phyloP scores from a whole-genome alignment of 2,113 vertebrate species.

The Mustela lutreola region DNA sequence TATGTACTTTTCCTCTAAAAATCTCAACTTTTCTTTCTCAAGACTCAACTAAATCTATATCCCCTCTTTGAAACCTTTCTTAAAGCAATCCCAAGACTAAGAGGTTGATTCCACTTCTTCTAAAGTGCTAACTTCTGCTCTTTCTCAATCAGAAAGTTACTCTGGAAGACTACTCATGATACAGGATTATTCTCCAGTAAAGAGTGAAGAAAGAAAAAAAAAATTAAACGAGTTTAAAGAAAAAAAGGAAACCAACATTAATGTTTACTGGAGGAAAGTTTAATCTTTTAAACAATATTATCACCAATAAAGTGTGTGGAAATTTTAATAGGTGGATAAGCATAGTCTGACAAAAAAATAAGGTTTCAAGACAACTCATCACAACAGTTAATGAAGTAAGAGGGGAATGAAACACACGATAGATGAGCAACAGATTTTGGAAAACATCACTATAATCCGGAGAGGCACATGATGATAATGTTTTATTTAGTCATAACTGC shows the following conservation, averaged over 20 bases:
- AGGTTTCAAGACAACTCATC: background rate
- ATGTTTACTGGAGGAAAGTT: background rate
- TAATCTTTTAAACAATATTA: background rate
- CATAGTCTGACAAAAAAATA: background rate
- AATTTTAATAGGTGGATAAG: background rate
- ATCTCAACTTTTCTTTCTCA: background rate
- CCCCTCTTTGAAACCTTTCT: background rate
- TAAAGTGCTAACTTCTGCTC: background rate
- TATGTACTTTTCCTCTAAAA: background rate
- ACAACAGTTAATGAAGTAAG: background rate
- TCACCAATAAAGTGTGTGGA: background rate
- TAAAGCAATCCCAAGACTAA: background rate
- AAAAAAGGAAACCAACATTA: background rate
- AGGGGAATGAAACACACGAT: background rate
- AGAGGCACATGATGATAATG: accelerated
- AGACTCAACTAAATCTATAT: background rate
- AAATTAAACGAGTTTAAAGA: background rate
- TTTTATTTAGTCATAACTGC: background rate
- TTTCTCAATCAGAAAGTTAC: background rate
- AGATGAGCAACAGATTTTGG: background rate
- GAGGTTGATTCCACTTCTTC: background rate
- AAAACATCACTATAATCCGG: background rate
- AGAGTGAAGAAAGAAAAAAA: background rate
- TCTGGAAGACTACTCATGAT: background rate
- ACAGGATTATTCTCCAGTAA: background rate